Evolutionary conservation across 2,797 vertebrate genomes (phyloP).

Genomic region (Esox lucius): DNA sequence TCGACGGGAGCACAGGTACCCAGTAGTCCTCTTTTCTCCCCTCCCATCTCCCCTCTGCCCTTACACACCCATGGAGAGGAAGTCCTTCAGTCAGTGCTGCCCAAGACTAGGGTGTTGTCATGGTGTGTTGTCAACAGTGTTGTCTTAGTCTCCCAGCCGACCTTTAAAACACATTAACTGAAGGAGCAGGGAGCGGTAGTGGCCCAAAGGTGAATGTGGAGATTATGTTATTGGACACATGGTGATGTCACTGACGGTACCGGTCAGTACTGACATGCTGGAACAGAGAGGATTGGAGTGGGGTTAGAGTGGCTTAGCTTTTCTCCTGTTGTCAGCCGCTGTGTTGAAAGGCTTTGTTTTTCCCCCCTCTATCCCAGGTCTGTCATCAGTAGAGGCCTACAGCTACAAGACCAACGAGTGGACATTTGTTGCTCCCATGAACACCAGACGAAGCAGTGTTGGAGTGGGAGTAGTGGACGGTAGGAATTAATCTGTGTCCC

Average conservation of each 20-base stretch:
- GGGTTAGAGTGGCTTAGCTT: not conserved
- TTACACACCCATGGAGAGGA: not conserved
- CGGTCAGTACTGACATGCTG: not conserved
- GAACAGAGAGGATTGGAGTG: not conserved
- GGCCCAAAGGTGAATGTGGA: not conserved
- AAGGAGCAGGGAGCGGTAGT: not conserved
- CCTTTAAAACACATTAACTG: not conserved
- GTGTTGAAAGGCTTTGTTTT: not conserved
- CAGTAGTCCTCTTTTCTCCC: no score
- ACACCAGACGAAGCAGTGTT: slow-evolving; percentile 95
- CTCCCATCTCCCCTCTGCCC: not conserved
- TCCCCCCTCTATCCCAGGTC: slow-evolving; percentile 69
- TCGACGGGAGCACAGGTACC: slow-evolving; percentile 93
- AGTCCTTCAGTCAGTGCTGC: not conserved
- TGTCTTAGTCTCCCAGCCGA: not conserved
- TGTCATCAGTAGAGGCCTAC: slow-evolving; percentile 91
- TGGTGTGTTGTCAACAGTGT: no score
- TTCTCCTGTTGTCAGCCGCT: not conserved
- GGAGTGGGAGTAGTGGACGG: slow-evolving; percentile 94
- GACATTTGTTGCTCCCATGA: slow-evolving; percentile 93
- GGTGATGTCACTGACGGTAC: not conserved
- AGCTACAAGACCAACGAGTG: slow-evolving; percentile 92
- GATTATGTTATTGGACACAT: not conserved
- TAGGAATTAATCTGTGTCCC: slow-evolving; percentile 58
- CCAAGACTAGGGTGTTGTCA: not conserved